Evolutionary conservation across 2,797 vertebrate species (phyloP).

Genomic region (Brotula barbata): DNA sequence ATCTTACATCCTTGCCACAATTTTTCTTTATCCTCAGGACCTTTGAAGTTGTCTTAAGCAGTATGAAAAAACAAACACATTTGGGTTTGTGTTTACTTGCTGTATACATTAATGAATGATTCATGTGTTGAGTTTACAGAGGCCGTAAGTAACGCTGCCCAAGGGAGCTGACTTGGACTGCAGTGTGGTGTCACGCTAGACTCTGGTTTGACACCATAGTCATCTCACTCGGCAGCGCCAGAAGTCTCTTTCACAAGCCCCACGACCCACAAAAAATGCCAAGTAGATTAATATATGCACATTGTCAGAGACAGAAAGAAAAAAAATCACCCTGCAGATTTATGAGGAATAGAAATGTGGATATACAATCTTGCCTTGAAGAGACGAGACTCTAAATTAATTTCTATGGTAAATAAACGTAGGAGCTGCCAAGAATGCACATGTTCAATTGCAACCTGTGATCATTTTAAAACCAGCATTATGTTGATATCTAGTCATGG

Average conservation of each 20-base stretch:
- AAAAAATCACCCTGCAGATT: conserved; percentile 18
- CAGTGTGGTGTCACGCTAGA: conserved; percentile 38
- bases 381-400: conserved; percentile 13
- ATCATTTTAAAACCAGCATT: too few relatives aligned
- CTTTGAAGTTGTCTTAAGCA: conserved; percentile 49
- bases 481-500: conserved; percentile 42
- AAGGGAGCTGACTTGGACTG: conserved; percentile 47
- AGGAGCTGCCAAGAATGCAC: conserved; percentile 32
- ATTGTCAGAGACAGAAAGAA: conserved; percentile 49
- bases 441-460: conserved; percentile 47
- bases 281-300: conserved; percentile 40
- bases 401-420: conserved; percentile 45
- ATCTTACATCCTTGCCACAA: conserved; percentile 1
- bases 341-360: conserved; percentile 1
- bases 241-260: conserved; percentile 25
- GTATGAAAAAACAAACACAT: conserved; percentile 39
- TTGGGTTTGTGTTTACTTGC: conserved; percentile 50
- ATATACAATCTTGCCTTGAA: conserved; percentile 10
- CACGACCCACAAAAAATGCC: background rate
- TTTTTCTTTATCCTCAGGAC: conserved; percentile 35
- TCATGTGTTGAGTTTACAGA: conserved; percentile 51
- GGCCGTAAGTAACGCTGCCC: conserved; percentile 45
- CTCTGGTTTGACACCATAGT: conserved; percentile 40
- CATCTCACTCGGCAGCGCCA: conserved; percentile 29
- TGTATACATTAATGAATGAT: conserved; percentile 64